Evolutionary conservation across 2,888 invertebrate genomes (phyloP).

Genomic region (Lucinisca nassula): DNA sequence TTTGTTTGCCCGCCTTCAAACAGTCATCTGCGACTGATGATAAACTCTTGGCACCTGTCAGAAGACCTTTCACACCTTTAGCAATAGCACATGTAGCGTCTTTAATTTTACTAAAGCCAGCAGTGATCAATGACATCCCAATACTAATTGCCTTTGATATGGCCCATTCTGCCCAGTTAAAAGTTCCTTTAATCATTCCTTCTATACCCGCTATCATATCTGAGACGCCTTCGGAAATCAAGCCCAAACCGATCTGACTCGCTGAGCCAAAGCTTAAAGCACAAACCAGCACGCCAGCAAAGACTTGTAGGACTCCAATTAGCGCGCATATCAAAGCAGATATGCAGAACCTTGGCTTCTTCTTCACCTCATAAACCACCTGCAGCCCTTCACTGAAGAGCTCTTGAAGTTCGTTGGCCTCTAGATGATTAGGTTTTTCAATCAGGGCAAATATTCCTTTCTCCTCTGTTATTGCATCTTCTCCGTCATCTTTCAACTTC

Average conservation of each 20-base stretch:
- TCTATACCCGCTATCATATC: neutral
- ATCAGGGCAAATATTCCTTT: conserved; percentile 6
- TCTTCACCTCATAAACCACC: neutral
- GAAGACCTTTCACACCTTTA: neutral
- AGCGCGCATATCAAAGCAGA: neutral
- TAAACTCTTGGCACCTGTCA: neutral
- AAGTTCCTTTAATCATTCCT: conserved; percentile 7
- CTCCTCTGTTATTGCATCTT: neutral
- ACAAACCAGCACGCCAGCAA: neutral
- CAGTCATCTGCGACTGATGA: conserved; percentile 1
- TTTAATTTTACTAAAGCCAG: neutral
- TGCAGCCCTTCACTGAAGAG: neutral
- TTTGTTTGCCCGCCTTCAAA: neutral
- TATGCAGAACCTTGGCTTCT: conserved; percentile 8
- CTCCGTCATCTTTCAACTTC: neutral
- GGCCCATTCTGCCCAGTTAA: conserved; percentile 21
- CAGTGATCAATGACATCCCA: conserved; percentile 3
- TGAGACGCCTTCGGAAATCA: neutral
- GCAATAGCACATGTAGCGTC: neutral
- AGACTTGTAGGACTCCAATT: neutral
- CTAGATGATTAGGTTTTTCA: conserved; percentile 2
- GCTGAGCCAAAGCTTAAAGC: neutral
- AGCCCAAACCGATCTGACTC: neutral
- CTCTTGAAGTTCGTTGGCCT: neutral
- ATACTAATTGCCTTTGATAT: conserved; percentile 20